Evolutionary conservation across 2,888 invertebrate genomes (phyloP).

Genomic region (Drosophila atroscutellata): DNA sequence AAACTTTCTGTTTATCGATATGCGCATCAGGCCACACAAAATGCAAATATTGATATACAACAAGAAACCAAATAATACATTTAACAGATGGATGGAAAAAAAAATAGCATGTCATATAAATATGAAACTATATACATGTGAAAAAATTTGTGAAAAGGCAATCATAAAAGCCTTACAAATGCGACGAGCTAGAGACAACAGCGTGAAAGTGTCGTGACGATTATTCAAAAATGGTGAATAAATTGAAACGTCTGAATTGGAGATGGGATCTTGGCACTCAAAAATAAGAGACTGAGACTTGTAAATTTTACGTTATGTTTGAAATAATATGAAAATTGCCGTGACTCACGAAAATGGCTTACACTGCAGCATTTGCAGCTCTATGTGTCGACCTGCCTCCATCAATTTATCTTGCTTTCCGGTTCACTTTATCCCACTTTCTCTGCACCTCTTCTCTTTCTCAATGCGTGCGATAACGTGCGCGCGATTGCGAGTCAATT

Average conservation of each 20-base stretch:
- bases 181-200: constrained; percentile 38
- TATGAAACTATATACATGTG: constrained; percentile 24
- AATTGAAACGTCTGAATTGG: background rate
- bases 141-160: constrained; percentile 61
- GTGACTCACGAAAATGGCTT: background rate
- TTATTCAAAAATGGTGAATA: background rate
- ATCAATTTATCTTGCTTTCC: constrained; percentile 28
- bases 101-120: constrained; percentile 38
- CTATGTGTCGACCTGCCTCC: constrained; percentile 10
- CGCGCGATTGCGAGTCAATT: constrained; percentile 72
- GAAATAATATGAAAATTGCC: background rate
- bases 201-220: constrained; percentile 14
- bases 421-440: constrained; percentile 2
- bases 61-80: constrained; percentile 54
- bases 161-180: constrained; percentile 49
- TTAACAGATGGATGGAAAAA: constrained; percentile 34
- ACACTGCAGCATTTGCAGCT: background rate
- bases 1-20: constrained; percentile 52
- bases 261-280: background rate
- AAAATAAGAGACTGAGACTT: background rate
- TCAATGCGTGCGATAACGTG: constrained; percentile 54
- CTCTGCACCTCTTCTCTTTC: constrained; percentile 6
- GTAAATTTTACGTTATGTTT: background rate
- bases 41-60: constrained; percentile 69
- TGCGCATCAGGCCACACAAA: constrained; percentile 48